Conservation (phyloP, 2,113 vertebrate species). For the Pterocles gutturalis region DNA sequence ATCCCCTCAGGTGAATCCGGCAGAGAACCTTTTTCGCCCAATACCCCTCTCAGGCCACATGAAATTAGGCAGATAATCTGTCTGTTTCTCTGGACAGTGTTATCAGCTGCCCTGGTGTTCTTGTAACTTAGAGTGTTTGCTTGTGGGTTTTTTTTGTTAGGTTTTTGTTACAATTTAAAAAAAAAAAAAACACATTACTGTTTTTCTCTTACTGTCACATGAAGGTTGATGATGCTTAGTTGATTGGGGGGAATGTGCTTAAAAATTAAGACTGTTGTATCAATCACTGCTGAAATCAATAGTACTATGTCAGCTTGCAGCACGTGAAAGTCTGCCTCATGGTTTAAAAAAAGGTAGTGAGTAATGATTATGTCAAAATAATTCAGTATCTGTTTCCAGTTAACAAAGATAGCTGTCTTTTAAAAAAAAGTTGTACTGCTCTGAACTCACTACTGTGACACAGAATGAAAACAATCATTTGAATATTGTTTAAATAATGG, state of each 20-base stretch:
- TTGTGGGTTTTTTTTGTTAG: background rate
- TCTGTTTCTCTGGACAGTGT: background rate
- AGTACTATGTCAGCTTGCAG: background rate
- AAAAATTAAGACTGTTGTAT: background rate
- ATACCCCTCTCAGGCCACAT: background rate
- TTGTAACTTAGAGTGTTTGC: background rate
- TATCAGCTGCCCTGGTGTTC: background rate
- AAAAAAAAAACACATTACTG: too few species aligned
- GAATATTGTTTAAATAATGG: background rate
- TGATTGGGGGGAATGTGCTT: background rate
- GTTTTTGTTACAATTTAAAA: too few species aligned
- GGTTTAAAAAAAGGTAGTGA: background rate
- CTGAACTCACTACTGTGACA: background rate
- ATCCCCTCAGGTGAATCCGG: background rate
- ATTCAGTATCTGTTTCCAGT: background rate
- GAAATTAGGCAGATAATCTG: background rate
- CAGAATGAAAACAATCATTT: background rate
- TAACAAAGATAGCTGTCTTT: background rate
- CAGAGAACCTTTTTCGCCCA: background rate
- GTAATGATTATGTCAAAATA: background rate
- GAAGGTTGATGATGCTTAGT: background rate
- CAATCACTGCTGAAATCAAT: background rate
- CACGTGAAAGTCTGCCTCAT: rapidly evolving
- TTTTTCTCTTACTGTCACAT: background rate
- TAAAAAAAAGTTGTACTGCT: background rate